A percentile compares a stretch with the other conserved stretches of the same genome.
These are phyloP conservation scores for Orbicella faveolata DNA, from an alignment of 64 coral and sea anemone species.

Conservation along the genomic window DNA sequence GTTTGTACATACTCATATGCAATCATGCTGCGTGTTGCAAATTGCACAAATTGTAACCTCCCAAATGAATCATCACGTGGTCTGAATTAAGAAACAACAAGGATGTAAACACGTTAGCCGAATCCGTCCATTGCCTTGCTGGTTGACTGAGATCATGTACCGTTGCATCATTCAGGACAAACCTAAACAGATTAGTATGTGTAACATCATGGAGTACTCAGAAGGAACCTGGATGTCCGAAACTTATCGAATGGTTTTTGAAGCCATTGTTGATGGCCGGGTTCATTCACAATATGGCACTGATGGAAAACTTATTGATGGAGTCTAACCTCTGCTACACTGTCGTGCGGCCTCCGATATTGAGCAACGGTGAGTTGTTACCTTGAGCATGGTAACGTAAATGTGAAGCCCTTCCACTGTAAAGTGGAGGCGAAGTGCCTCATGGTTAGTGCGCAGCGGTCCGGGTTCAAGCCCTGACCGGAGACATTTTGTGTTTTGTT, in stretches of 20 bases:
- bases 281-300: constrained; percentile 58
- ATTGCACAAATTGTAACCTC: no score
- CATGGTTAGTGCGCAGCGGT: no score
- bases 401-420: no score
- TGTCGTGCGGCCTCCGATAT: constrained; percentile 51
- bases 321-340: constrained; percentile 50
- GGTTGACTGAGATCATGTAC: neutral
- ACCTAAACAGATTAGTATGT: constrained; percentile 46
- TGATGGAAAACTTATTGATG: constrained; percentile 53
- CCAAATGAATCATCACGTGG: no score
- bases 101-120: no score
- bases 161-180: constrained; percentile 1
- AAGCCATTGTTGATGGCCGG: constrained; percentile 47
- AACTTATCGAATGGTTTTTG: constrained; percentile 45
- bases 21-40: no score
- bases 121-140: neutral
- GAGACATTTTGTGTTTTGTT: no score
- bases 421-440: no score
- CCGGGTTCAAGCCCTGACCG: no score
- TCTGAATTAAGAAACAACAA: no score
- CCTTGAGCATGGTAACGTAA: neutral
- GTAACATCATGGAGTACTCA: constrained; percentile 68
- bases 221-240: constrained; percentile 44
- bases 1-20: no score
- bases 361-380: constrained; percentile 46